A percentile compares a stretch with the other conserved stretches of the same genome.
phyloP scores from a whole-genome alignment of 1,140 invertebrate species.

The Vanessa tameamea region DNA sequence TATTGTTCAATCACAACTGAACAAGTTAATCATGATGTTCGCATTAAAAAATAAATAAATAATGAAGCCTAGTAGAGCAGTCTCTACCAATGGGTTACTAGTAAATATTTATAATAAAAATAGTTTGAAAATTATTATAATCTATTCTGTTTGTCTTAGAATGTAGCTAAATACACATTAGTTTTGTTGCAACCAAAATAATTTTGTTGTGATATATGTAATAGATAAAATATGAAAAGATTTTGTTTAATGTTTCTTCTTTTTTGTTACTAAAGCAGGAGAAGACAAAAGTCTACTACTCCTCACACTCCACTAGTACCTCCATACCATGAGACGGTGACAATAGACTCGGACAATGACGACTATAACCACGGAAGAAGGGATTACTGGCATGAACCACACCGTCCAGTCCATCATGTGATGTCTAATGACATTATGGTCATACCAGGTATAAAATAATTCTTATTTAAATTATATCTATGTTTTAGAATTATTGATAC shows the following conservation, averaged over 20 bases:
- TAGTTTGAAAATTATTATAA: too few relatives aligned
- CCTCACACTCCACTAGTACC: conserved; percentile 73
- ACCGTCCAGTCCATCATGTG: conserved; percentile 22
- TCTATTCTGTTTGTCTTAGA: too few relatives aligned
- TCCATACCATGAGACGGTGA: conserved; percentile 73
- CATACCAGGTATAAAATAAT: conserved; percentile 53
- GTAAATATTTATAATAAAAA: too few relatives aligned
- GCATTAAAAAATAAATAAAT: too few relatives aligned
- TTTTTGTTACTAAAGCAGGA: conserved; percentile 43
- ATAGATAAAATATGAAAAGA: neutral
- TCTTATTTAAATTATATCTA: neutral
- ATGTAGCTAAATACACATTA: too few relatives aligned
- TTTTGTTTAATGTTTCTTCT: neutral
- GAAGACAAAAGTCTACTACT: conserved; percentile 71
- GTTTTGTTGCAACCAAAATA: too few relatives aligned
- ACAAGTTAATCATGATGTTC: too few relatives aligned
- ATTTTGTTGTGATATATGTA: too few relatives aligned
- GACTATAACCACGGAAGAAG: conserved; percentile 59
- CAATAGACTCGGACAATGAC: conserved; percentile 75
- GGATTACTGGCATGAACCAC: conserved; percentile 67
- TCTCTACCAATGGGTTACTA: too few relatives aligned
- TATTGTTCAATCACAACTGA: too few relatives aligned
- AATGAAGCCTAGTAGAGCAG: too few relatives aligned
- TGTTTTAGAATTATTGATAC: too few relatives aligned
- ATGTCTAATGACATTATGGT: conserved; percentile 69